Evolutionary conservation across 2,888 invertebrate genomes (phyloP).

Genomic region (Cabera pusaria): DNA sequence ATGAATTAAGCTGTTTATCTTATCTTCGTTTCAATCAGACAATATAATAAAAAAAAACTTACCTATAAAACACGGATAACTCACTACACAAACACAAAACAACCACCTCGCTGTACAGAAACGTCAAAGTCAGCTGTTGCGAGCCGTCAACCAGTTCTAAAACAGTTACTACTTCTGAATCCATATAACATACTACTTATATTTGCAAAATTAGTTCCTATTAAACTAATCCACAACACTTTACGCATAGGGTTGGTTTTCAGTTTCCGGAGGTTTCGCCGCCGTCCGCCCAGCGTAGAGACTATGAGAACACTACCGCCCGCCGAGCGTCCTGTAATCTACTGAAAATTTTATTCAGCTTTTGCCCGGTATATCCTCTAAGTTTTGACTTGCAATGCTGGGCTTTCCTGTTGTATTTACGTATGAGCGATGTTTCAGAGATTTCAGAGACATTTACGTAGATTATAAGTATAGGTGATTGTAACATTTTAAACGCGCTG

Average conservation of each 20-base stretch:
- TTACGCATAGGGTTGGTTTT: constrained; percentile 21
- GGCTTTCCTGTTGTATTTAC: constrained; percentile 21
- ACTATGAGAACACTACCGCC: constrained; percentile 62
- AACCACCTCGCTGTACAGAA: constrained; percentile 39
- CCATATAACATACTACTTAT: too few species aligned
- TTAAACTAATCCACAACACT: too few species aligned
- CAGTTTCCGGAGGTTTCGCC: constrained; percentile 36
- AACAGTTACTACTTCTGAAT: too few species aligned
- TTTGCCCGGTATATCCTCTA: constrained; percentile 27
- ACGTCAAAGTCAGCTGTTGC: constrained; percentile 46
- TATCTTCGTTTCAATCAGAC: too few species aligned
- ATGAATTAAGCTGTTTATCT: too few species aligned
- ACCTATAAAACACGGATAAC: constrained; percentile 23
- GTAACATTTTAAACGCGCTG: constrained; percentile 6
- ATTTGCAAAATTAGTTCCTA: too few species aligned
- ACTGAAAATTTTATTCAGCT: constrained; percentile 44
- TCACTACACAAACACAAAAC: constrained; percentile 25
- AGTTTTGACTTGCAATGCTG: constrained; percentile 25
- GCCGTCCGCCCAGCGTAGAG: constrained; percentile 57
- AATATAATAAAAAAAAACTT: constrained; percentile 8
- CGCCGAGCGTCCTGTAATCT: constrained; percentile 44
- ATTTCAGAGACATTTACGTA: constrained; percentile 1
- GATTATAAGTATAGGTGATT: constrained; percentile 7
- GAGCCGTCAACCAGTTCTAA: constrained; percentile 22
- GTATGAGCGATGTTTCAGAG: constrained; percentile 18